phyloP scores from a whole-genome alignment of 2,888 invertebrate genomes.

The Boloria selene region DNA sequence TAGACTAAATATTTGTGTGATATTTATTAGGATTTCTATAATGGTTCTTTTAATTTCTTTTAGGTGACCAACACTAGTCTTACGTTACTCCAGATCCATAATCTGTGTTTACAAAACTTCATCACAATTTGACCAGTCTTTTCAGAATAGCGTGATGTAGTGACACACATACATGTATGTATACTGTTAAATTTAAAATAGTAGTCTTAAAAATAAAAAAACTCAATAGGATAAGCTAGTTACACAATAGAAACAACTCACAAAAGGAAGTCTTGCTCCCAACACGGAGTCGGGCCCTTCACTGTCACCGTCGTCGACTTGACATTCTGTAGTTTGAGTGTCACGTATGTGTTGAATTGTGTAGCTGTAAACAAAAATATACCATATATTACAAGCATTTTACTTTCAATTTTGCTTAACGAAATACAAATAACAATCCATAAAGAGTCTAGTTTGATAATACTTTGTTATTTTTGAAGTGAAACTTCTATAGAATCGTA shows the following conservation, averaged over 20 bases:
- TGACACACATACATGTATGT: no score
- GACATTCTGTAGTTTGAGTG: constrained; percentile 98
- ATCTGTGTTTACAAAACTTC: no score
- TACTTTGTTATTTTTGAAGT: background rate
- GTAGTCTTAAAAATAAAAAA: background rate
- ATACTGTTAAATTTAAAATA: background rate
- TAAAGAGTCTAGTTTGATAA: background rate
- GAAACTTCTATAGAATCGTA: no score
- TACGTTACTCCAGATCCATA: no score
- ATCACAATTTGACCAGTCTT: no score
- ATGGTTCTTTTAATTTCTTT: no score
- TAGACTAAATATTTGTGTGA: no score
- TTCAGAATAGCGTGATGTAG: no score
- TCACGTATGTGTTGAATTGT: constrained; percentile 98
- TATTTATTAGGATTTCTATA: no score
- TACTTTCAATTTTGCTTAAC: constrained; percentile 15
- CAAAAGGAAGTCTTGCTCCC: constrained; percentile 99
- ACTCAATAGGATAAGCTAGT: constrained; percentile 10
- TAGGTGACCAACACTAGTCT: no score
- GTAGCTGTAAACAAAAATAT: constrained; percentile 83
- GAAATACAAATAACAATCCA: constrained; percentile 12
- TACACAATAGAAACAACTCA: constrained; percentile 84
- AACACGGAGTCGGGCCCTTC: constrained; percentile 96
- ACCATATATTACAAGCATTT: constrained; percentile 29
- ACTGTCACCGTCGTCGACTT: constrained; percentile 98